Conservation (phyloP, 2,888 invertebrate genomes). For the Euspilapteryx auroguttella region DNA sequence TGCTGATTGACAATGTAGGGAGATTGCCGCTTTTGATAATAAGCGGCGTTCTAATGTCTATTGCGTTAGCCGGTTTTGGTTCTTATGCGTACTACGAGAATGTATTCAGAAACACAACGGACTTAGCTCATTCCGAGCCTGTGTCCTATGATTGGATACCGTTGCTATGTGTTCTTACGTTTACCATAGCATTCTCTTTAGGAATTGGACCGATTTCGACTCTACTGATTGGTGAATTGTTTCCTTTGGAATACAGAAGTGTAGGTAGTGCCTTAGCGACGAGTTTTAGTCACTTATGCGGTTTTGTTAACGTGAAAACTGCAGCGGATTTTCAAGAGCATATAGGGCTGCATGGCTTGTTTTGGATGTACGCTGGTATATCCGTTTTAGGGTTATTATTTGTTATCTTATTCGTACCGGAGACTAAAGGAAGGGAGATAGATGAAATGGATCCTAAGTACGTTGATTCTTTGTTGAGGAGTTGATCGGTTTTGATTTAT, state of each 20-base stretch:
- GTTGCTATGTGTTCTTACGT: slow-evolving; percentile 78
- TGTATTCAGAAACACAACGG: slow-evolving; percentile 37
- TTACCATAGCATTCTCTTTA: slow-evolving; percentile 81
- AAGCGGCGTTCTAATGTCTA: slow-evolving; percentile 82
- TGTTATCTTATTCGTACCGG: slow-evolving; percentile 82
- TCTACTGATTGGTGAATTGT: slow-evolving; percentile 70
- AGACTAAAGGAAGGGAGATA: slow-evolving; percentile 87
- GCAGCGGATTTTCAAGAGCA: slow-evolving; percentile 76
- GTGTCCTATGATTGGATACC: slow-evolving; percentile 80
- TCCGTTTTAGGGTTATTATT: slow-evolving; percentile 80
- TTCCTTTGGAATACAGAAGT: slow-evolving; percentile 71
- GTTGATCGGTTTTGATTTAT: too few species aligned
- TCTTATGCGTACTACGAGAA: slow-evolving; percentile 82
- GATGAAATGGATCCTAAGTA: slow-evolving; percentile 83
- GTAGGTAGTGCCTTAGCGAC: slow-evolving; percentile 73
- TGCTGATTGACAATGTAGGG: slow-evolving; percentile 84
- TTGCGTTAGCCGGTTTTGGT: slow-evolving; percentile 81
- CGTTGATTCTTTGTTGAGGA: slow-evolving; percentile 56
- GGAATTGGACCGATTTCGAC: slow-evolving; percentile 78
- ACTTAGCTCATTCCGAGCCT: slow-evolving; percentile 25
- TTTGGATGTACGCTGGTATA: slow-evolving; percentile 84
- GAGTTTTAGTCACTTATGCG: slow-evolving; percentile 83
- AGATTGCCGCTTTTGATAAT: slow-evolving; percentile 80
- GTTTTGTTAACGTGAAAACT: slow-evolving; percentile 82
- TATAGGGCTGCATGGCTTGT: slow-evolving; percentile 78